Evolutionary conservation across 2,888 invertebrate species (phyloP).

Genomic region (Mylabris sibirica): DNA sequence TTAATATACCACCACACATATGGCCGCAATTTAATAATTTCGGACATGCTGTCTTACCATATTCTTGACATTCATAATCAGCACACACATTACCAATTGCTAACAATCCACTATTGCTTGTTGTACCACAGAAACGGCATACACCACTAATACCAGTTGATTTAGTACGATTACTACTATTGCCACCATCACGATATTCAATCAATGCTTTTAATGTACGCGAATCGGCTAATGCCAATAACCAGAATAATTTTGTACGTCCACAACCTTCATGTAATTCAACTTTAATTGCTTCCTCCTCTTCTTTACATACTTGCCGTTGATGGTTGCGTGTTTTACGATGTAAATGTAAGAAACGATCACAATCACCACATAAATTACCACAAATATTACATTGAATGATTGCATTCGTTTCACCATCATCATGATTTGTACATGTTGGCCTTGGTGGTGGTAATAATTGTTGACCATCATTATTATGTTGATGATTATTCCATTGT

Average conservation of each 20-base stretch:
- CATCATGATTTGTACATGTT: constrained; percentile 95
- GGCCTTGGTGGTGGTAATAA: constrained; percentile 70
- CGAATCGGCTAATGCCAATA: constrained; percentile 91
- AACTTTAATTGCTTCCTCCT: constrained; percentile 94
- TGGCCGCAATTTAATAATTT: constrained; percentile 89
- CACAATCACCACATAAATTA: constrained; percentile 94
- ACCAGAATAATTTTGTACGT: constrained; percentile 94
- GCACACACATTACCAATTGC: constrained; percentile 94
- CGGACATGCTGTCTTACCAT: constrained; percentile 82
- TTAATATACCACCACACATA: constrained; percentile 90
- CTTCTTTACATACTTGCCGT: constrained; percentile 91
- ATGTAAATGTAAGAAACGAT: constrained; percentile 92
- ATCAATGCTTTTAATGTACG: constrained; percentile 89
- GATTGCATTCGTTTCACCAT: constrained; percentile 89
- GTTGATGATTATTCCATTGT: constrained; percentile 72
- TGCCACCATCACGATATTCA: constrained; percentile 87
- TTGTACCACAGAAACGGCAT: constrained; percentile 91
- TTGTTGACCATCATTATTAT: constrained; percentile 63
- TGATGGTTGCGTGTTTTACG: constrained; percentile 85
- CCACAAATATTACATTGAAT: constrained; percentile 93
- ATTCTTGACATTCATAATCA: constrained; percentile 91
- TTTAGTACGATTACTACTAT: constrained; percentile 67
- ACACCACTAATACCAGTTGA: constrained; percentile 67
- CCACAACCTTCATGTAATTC: constrained; percentile 98
- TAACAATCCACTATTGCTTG: constrained; percentile 81